Percentiles rank a stretch among this genome's conserved stretches.
Evolutionary conservation across 2,888 invertebrate genomes (phyloP).

Genomic region (Drosophila paramelanica): DNA sequence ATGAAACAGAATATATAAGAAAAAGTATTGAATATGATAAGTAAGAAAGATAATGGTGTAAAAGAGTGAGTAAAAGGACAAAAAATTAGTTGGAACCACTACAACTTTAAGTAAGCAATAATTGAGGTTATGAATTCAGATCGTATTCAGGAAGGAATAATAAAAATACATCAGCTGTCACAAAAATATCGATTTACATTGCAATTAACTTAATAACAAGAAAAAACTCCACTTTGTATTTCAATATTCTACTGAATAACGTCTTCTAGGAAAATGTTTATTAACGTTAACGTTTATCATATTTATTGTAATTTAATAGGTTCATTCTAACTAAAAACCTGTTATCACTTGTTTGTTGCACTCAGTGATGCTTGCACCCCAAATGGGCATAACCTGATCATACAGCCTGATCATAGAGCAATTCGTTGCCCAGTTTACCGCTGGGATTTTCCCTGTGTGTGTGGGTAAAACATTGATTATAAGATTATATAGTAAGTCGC

Average conservation of each 20-base stretch:
- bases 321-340: background rate
- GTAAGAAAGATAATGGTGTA: too few species aligned
- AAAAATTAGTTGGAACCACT: accelerated
- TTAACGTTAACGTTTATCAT: background rate
- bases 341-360: background rate
- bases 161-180: too few species aligned
- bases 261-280: background rate
- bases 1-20: too few species aligned
- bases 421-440: background rate
- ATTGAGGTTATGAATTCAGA: too few species aligned
- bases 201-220: background rate
- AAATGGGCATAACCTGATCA: background rate
- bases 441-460: slow-evolving; percentile 8
- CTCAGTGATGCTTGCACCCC: background rate
- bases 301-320: background rate
- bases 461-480: background rate
- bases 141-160: too few species aligned
- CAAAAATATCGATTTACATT: too few species aligned
- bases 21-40: too few species aligned
- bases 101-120: too few species aligned
- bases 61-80: too few species aligned
- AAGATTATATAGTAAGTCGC: background rate
- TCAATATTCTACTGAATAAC: background rate
- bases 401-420: too few species aligned
- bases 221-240: background rate